Evolutionary conservation across 1,140 invertebrate genomes (phyloP), one percentile per base, ranked within the genome.

Genomic region (Zelostemma sp.): DNA sequence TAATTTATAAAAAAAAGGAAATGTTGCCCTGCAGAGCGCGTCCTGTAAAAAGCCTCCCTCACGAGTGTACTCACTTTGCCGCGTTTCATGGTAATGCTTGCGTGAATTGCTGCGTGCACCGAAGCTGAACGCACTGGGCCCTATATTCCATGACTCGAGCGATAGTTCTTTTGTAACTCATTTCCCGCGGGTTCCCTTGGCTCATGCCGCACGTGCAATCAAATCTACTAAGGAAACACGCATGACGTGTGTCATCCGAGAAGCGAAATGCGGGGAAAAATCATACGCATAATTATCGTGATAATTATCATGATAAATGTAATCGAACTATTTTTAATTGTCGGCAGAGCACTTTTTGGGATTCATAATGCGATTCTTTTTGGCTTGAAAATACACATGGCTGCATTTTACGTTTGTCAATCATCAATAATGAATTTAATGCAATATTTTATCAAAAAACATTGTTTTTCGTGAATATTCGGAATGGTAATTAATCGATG

Each of bases 91-190:
- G 68, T 77, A 75, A 80, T 80, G 75, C 41, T 57, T 45, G 57
- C 53, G 53, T 65, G 56, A 78, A 75, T 81, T 80, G 78, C 78
- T 74, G 74, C 63, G 71, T 63, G 68, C 78, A 80, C 25, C 80
- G 73, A 76, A 81, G 79, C 78, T 80, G 76, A 79, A 82, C 79
- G 59, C 35, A 40, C 15, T 19, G 54, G 61, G 59, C 72, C 76
- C 74, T 61, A 72, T 56, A 60, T 63, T 69, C 70, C 61, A 70
- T 76, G 71, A 77, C 77, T 79, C 54, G 63, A 75, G 70, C 70
- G 40, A 57, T 63, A 55, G 69, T 75, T 71, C 60, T 76, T 71
- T 68, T 61, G 47, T 59, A 73, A 63, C 43, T 65, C 33, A 51
- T 60, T 71, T 70, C 58, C 40, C 57, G 33, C 60, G 57, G 40